These are phyloP conservation scores for Microplitis mediator DNA, from an alignment of 1,140 invertebrate species.

Conservation along the genomic window DNA sequence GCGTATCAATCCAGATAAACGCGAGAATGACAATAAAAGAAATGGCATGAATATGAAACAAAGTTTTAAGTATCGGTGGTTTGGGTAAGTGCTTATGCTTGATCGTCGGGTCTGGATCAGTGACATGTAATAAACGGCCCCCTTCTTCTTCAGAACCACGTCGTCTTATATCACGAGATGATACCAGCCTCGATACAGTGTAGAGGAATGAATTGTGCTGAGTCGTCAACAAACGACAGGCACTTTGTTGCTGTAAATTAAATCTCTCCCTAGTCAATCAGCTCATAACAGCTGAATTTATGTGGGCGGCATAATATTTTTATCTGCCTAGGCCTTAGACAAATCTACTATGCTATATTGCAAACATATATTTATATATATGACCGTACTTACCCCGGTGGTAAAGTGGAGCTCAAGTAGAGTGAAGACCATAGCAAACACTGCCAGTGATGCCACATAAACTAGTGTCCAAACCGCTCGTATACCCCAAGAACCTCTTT, in stretches of 20 bases:
- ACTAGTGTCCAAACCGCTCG: constrained; percentile 65
- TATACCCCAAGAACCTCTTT: constrained; percentile 61
- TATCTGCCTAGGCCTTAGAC: too few species aligned
- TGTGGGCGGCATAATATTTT: too few species aligned
- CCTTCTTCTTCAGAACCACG: constrained; percentile 53
- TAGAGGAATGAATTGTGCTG: constrained; percentile 58
- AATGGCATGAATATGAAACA: constrained; percentile 62
- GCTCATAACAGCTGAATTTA: not conserved
- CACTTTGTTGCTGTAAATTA: constrained; percentile 47
- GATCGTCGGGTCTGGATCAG: constrained; percentile 53
- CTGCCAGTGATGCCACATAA: constrained; percentile 62
- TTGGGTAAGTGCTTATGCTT: constrained; percentile 52
- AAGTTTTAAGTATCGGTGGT: constrained; percentile 50
- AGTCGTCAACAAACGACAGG: constrained; percentile 49
- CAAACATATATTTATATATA: not conserved
- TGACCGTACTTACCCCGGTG: constrained; percentile 41
- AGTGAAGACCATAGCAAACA: constrained; percentile 64
- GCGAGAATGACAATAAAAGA: constrained; percentile 54
- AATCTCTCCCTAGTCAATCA: not conserved
- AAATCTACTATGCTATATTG: too few species aligned
- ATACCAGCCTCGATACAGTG: constrained; percentile 62
- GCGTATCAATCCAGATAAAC: constrained; percentile 60
- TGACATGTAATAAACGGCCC: constrained; percentile 52
- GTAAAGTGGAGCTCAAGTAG: constrained; percentile 60
- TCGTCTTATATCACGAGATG: constrained; percentile 53